Base-by-base conservation (phyloP, 2,797 vertebrate species). In the Leucoraja ocellata region DNA sequence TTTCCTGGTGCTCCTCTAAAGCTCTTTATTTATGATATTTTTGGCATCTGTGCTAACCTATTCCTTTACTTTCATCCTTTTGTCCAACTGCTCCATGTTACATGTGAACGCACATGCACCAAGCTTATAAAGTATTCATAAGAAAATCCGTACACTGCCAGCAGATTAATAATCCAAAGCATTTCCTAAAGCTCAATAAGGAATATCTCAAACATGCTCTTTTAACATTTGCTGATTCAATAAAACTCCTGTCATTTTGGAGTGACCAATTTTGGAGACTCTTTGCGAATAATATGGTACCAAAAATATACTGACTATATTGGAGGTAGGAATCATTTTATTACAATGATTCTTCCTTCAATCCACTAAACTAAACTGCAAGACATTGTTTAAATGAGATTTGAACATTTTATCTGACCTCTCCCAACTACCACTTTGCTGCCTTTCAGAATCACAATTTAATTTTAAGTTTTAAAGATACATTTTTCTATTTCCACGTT, bases 121-220 rank as follows among this genome's bases (percentile, higher is more conserved):
- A 13, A 88, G 9, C 16, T n/a, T 36, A 88, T 68, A 68, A 68
- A 68, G 36, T 21, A 88, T 88, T 88, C n/a, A 68, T 65, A 21
- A 88, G n/a, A 36, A 88, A 88, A 21, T 63, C 61, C 68, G 6
- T 88, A 4, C 63, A 6, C n/a, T 68, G 61, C n/a, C 16, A 68
- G 65, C 84, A 65, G 7, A 36, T 68, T 88, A 88, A 88, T 88
- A 88, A 65, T 88, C 63, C 84, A 88, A 88, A 68, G 61, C 63
- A 88, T 68, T 63, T 36, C 63, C n/a, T 36, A 21, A 21, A 88
- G 18, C 63, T 88, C 83, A 86, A 86, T 63, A 16, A 7, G 58
- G 11, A 86, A 86, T 63, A 28, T 28, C 83, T 86, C 63, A 65
- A 84, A 88, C 61, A 21, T 2, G 61, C 63, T 88, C 16, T 68